Base-by-base conservation (phyloP, 2,113 vertebrate species). In the Entelurus aequoreus region DNA sequence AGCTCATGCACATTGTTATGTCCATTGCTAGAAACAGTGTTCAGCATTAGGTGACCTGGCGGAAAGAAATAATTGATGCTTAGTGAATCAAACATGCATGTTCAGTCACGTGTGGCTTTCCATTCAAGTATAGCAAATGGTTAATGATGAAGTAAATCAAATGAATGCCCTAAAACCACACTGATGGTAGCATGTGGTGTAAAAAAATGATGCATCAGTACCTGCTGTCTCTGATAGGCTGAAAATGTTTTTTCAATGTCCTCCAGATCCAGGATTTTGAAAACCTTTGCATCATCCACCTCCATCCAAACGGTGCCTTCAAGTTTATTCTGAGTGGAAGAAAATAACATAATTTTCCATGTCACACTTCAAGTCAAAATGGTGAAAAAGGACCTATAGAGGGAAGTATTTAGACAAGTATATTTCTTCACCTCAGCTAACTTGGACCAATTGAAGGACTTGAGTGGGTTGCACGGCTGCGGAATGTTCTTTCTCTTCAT, bases 221-320 rank as follows among this genome's bases (percentile, higher is more conserved):
- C 96, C 97, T 99, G 97, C 83, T 99, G 97, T 84, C 96, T 93
- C 89, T 99, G 96, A 89, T 99, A 99, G 70, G 97, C 97, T 0
- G 97, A 99, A 86, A 99, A 99, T 0, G 95, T 99, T 81, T 93
- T 95, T 74, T 99, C 97, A 53, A 99, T 90, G 80, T 99, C 97
- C 75, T 93, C 92, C 0, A 99, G 92, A 74, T 99, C 96, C 70
- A 99, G 87, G 78, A 97, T 78, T 89, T 96, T 96, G 73, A 93
- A 99, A 65, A 98, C 96, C 77, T 89, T 94, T 38, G 84, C 21
- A 37, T 98, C 96, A 62, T 99, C 95, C 57, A 99, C 92, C 0
- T 94, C 93, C 2, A 90, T 89, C 97, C 97, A 99, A 19, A 99
- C 90, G 0, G 97, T 99, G 19, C 95, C 94, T 63, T 93, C 90